phyloP scores from a whole-genome alignment of 2,113 vertebrate species.

The Megaleporinus macrocephalus region DNA sequence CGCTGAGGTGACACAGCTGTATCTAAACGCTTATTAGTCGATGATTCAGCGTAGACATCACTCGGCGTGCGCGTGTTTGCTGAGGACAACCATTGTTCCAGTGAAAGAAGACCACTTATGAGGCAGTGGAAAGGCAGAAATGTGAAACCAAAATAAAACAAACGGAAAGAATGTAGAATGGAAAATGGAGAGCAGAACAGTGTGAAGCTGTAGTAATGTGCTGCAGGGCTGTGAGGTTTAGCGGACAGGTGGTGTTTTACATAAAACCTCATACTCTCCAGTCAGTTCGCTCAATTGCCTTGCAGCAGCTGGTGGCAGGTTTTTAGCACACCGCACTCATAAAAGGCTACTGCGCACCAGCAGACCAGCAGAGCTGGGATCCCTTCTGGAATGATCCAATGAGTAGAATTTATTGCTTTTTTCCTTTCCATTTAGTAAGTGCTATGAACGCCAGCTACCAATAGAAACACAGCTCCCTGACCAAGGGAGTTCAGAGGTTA shows the following conservation, averaged over 20 bases:
- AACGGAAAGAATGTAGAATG: constrained; percentile 39
- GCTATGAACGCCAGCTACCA: too few relatives aligned
- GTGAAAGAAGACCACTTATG: constrained; percentile 19
- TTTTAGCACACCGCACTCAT: background rate
- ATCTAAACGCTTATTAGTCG: constrained; percentile 31
- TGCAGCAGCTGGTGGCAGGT: background rate
- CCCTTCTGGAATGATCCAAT: too few relatives aligned
- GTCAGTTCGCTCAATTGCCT: background rate
- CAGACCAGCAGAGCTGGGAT: too few relatives aligned
- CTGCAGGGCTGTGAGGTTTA: background rate
- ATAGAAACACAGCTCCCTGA: too few relatives aligned
- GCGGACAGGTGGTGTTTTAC: background rate
- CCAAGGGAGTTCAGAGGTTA: too few relatives aligned
- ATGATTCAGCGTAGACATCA: constrained; percentile 4
- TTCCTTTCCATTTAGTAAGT: too few relatives aligned
- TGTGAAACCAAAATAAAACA: constrained; percentile 45
- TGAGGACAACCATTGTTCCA: constrained; percentile 6
- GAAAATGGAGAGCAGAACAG: constrained; percentile 32
- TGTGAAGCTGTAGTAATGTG: background rate
- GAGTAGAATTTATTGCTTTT: too few relatives aligned
- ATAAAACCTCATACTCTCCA: background rate
- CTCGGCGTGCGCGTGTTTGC: constrained; percentile 18
- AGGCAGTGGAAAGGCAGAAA: constrained; percentile 48
- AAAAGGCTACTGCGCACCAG: too few relatives aligned
- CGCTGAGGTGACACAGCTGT: constrained; percentile 26